Conservation (phyloP, 1,140 invertebrate genomes). For the Listronotus bonariensis region DNA sequence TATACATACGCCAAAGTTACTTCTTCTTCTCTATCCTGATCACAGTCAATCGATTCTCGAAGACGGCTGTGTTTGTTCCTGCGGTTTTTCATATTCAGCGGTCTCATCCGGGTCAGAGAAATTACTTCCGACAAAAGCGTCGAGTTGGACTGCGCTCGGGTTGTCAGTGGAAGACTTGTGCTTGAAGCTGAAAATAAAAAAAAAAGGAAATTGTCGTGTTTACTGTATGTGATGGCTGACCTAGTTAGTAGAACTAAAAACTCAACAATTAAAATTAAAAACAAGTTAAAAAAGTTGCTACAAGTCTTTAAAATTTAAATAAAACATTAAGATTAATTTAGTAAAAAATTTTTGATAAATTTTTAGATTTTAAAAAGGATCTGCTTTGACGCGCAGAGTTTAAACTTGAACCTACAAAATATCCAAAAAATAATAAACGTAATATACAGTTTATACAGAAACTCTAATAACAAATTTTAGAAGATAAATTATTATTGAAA, state of each 20-base stretch:
- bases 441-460: too few species aligned
- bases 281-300: neutral
- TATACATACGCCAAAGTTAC: constrained; percentile 49
- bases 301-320: too few species aligned
- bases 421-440: too few species aligned
- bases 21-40: constrained; percentile 49
- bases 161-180: constrained; percentile 54
- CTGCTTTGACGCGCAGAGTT: too few species aligned
- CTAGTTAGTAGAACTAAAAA: too few species aligned
- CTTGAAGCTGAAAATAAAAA: constrained; percentile 53
- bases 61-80: constrained; percentile 59
- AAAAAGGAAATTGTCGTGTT: constrained; percentile 3
- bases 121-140: constrained; percentile 73
- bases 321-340: too few species aligned
- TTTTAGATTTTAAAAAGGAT: too few species aligned
- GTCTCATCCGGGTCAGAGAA: constrained; percentile 64
- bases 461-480: too few species aligned
- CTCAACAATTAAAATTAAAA: neutral
- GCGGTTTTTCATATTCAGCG: constrained; percentile 44
- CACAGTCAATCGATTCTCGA: constrained; percentile 56
- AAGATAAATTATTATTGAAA: too few species aligned
- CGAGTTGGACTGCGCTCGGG: constrained; percentile 60
- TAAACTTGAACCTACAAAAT: too few species aligned
- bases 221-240: neutral
- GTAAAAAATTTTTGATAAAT: too few species aligned